Conservation (phyloP, 1,140 invertebrate genomes). For the Helicoverpa armigera region DNA sequence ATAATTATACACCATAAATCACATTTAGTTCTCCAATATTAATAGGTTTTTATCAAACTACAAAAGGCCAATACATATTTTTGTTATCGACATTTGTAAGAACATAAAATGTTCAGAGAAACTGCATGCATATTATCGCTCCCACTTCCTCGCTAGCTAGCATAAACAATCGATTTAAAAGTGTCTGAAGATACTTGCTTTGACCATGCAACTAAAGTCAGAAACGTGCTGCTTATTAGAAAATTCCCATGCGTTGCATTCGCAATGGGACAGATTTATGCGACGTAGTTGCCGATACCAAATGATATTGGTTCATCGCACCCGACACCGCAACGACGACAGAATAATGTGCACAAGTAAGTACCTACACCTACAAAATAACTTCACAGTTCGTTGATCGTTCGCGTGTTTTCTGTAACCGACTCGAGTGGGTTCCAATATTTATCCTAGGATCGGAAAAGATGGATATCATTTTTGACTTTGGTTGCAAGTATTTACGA, state of each 20-base stretch:
- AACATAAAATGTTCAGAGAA: not conserved
- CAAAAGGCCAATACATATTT: not conserved
- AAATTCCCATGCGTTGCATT: constrained; percentile 39
- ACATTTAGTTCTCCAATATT: constrained; percentile 10
- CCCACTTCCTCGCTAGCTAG: not conserved
- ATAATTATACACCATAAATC: constrained; percentile 18
- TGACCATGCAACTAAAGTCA: constrained; percentile 22
- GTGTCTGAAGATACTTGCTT: not conserved
- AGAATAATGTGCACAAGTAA: constrained; percentile 46
- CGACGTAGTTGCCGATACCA: constrained; percentile 34
- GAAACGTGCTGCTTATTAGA: constrained; percentile 34
- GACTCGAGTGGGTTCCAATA: constrained; percentile 27
- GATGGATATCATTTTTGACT: not conserved
- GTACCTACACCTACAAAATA: constrained; percentile 47
- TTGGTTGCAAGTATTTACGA: not conserved
- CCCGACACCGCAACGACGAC: constrained; percentile 43
- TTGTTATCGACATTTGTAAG: not conserved
- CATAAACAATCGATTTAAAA: constrained; percentile 25
- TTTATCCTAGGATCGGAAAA: constrained; percentile 40
- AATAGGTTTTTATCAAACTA: not conserved
- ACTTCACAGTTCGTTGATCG: constrained; percentile 50
- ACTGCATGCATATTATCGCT: not conserved
- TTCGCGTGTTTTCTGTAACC: constrained; percentile 46
- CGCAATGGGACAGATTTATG: constrained; percentile 43
- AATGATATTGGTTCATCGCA: constrained; percentile 52